phyloP scores from a whole-genome alignment of 2,888 invertebrate species.

The Drosophila testacea region DNA sequence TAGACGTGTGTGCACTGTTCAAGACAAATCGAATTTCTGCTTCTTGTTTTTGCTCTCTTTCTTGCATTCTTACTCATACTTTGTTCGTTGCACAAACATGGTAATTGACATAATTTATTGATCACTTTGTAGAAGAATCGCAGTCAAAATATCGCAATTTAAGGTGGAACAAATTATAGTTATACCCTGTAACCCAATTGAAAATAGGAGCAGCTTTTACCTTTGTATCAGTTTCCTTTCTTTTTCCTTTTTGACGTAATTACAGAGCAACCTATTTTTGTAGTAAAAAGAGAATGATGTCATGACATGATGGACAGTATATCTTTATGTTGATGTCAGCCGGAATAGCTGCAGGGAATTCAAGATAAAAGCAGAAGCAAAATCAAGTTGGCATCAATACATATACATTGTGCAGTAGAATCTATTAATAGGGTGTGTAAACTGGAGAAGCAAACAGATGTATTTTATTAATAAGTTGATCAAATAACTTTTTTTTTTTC shows the following conservation, averaged over 20 bases:
- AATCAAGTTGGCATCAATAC: neutral
- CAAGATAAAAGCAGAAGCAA: conserved; percentile 4
- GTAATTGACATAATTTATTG: conserved; percentile 60
- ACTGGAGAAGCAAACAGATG: conserved; percentile 14
- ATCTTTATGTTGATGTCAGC: neutral
- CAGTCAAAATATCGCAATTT: neutral
- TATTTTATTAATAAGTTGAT: conserved; percentile 5
- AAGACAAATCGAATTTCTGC: conserved; percentile 70
- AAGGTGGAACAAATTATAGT: neutral
- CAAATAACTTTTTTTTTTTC: neutral
- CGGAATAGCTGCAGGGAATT: neutral
- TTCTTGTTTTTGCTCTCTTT: conserved; percentile 17
- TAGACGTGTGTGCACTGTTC: conserved; percentile 49
- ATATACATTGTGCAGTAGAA: neutral
- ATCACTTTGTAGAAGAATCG: conserved; percentile 33
- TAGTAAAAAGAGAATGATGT: conserved; percentile 4
- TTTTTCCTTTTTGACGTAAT: neutral
- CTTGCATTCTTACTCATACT: neutral
- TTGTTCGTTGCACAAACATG: conserved; percentile 44
- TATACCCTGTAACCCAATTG: neutral
- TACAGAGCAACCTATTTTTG: neutral
- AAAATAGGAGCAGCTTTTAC: neutral
- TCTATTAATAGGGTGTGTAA: neutral
- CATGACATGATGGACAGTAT: conserved; percentile 10
- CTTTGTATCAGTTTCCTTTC: neutral